phyloP scores from a whole-genome alignment of 2,113 vertebrate species.

The Atractosteus spatula region DNA sequence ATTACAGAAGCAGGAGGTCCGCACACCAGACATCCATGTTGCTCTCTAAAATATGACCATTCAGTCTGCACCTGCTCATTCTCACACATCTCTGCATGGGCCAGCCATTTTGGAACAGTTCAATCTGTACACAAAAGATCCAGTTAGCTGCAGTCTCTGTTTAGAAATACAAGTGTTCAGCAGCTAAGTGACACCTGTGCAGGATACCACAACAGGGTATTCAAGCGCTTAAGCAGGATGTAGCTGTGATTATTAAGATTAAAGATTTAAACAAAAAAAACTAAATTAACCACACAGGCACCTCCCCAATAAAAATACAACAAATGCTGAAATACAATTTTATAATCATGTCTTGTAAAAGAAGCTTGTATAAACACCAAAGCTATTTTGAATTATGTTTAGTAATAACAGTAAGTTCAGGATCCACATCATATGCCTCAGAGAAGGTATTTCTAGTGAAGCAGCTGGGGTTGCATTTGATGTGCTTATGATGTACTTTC shows the following conservation, averaged over 20 bases:
- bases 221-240: slow-evolving; percentile 13
- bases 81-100: slow-evolving; percentile 6
- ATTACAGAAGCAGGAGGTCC: slow-evolving; percentile 10
- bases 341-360: too few species aligned
- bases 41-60: not conserved
- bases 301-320: too few species aligned
- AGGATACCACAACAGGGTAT: not conserved
- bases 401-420: slow-evolving; percentile 16
- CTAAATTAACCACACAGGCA: too few species aligned
- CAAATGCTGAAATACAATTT: too few species aligned
- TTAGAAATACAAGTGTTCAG: slow-evolving; percentile 8
- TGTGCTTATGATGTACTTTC: not conserved
- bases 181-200: slow-evolving; percentile 17
- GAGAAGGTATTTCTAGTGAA: not conserved
- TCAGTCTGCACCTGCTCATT: slow-evolving; percentile 8
- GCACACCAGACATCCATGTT: not conserved
- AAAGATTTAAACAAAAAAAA: too few species aligned
- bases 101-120: slow-evolving; percentile 6
- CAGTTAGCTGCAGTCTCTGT: not conserved
- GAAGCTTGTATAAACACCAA: too few species aligned
- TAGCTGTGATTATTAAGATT: not conserved
- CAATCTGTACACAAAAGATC: slow-evolving; percentile 3
- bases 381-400: too few species aligned
- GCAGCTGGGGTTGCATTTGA: not conserved
- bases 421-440: slow-evolving; percentile 8